phyloP scores from a whole-genome alignment of 1,140 invertebrate genomes.

The Steinernema feltiae region DNA sequence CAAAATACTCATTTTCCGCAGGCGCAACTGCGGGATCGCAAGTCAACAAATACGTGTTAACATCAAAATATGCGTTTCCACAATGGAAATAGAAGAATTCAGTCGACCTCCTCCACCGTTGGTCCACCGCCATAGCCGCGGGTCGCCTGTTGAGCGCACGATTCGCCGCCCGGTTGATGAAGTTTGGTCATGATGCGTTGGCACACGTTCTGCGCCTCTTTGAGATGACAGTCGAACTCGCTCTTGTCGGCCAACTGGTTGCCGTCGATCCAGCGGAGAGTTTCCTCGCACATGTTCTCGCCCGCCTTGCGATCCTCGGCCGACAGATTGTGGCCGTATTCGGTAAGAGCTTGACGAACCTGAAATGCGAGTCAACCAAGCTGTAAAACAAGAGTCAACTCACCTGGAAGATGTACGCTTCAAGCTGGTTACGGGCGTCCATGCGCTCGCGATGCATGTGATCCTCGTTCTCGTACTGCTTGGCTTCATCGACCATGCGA shows the following conservation, averaged over 20 bases:
- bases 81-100: constrained; percentile 21
- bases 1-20: background rate
- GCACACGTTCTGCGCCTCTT: constrained; percentile 64
- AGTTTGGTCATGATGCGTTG: constrained; percentile 65
- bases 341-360: constrained; percentile 37
- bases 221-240: constrained; percentile 58
- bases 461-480: constrained; percentile 62
- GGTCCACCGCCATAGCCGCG: constrained; percentile 26
- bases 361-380: background rate
- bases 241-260: constrained; percentile 62
- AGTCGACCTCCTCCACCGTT: constrained; percentile 55
- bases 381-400: background rate
- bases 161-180: constrained; percentile 31
- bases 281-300: constrained; percentile 28
- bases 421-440: constrained; percentile 52
- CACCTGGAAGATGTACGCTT: constrained; percentile 39
- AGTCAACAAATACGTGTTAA: too few species aligned
- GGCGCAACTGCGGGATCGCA: background rate
- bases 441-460: constrained; percentile 54
- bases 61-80: background rate
- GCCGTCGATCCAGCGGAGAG: constrained; percentile 61
- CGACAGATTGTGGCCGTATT: constrained; percentile 24
- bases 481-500: constrained; percentile 64
- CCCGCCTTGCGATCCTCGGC: constrained; percentile 24
- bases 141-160: background rate